Evolutionary conservation across 2,888 invertebrate species (phyloP).

Genomic region (Meteorus colon): DNA sequence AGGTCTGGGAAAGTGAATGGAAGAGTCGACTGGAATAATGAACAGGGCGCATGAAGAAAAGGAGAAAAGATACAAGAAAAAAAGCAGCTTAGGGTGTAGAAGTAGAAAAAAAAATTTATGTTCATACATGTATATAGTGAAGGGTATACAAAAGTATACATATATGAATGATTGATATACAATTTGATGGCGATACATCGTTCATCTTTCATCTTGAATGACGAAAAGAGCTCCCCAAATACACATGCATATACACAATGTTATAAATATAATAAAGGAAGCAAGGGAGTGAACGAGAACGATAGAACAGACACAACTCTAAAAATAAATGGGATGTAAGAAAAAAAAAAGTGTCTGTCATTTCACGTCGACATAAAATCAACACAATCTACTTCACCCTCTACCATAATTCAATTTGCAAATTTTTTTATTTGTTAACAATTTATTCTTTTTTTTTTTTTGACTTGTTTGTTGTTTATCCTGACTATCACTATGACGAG

Average conservation of each 20-base stretch:
- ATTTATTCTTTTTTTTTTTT: not conserved
- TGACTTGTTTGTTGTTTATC: not conserved
- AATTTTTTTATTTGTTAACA: not conserved
- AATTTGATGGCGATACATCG: conserved; percentile 13
- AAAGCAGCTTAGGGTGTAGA: conserved; percentile 1
- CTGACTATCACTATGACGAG: no score
- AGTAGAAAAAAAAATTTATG: conserved; percentile 9
- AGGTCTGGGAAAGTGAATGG: conserved; percentile 31
- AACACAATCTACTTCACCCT: not conserved
- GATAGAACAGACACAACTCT: not conserved
- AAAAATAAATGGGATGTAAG: not conserved
- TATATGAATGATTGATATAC: conserved; percentile 7
- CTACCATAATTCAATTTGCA: conserved; percentile 2
- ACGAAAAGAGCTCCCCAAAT: not conserved
- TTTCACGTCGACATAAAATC: conserved; percentile 1
- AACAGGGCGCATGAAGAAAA: conserved; percentile 8
- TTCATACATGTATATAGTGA: not conserved
- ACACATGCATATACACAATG: not conserved
- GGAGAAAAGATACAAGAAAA: not conserved
- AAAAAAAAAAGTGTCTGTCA: not conserved
- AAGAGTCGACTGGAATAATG: conserved; percentile 37
- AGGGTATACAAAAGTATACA: conserved; percentile 8
- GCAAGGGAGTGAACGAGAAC: not conserved
- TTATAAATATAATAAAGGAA: not conserved
- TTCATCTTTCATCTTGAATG: not conserved